These are phyloP conservation scores for Euclidia mi DNA, from an alignment of 2,888 invertebrate species.

Conservation along the genomic window DNA sequence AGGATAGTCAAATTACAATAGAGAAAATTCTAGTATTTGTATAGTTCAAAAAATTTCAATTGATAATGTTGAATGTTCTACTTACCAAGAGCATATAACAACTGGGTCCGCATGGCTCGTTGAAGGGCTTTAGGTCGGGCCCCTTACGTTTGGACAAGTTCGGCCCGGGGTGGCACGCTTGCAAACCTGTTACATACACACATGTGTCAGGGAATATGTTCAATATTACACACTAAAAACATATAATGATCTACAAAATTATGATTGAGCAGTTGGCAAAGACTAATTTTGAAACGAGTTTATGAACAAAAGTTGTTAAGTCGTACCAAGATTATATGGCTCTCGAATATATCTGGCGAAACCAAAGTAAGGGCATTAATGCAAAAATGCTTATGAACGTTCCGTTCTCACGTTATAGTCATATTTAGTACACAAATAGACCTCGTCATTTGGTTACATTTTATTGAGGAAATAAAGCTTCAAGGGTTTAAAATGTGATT, in stretches of 20 bases:
- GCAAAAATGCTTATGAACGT: too few species aligned
- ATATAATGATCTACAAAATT: constrained; percentile 7
- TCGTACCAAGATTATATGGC: too few species aligned
- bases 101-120: constrained; percentile 95
- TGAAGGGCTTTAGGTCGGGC: constrained; percentile 96
- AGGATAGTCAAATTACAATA: too few species aligned
- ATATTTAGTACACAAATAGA: too few species aligned
- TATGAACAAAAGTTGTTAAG: not conserved
- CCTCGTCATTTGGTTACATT: too few species aligned
- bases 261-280: constrained; percentile 14
- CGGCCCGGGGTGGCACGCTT: constrained; percentile 97
- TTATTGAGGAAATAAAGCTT: too few species aligned
- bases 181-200: constrained; percentile 91
- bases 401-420: too few species aligned
- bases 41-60: too few species aligned
- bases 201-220: constrained; percentile 5
- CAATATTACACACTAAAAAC: not conserved
- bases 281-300: not conserved
- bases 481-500: too few species aligned
- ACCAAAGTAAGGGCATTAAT: too few species aligned
- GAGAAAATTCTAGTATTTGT: too few species aligned
- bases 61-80: constrained; percentile 24
- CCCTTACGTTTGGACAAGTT: constrained; percentile 96
- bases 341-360: too few species aligned
- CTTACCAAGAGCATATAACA: constrained; percentile 97